These are phyloP conservation scores for Solenodon paradoxus DNA, from an alignment of 2,113 vertebrate species.

Conservation along the genomic window DNA sequence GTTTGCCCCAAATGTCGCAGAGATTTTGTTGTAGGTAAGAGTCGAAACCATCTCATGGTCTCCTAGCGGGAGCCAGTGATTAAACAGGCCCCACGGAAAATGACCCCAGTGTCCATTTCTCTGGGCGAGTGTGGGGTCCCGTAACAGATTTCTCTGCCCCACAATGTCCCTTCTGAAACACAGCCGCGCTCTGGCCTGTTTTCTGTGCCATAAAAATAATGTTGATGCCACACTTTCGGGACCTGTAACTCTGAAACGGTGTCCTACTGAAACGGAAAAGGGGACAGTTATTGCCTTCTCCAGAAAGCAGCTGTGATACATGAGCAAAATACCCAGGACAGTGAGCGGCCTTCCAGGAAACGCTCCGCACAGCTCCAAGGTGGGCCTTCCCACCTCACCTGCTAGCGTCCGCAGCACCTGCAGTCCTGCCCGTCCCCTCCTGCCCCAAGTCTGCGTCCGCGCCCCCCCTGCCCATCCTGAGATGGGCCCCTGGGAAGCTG, in stretches of 20 bases:
- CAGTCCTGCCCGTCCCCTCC: too few species aligned
- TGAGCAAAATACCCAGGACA: neutral
- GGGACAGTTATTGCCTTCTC: neutral
- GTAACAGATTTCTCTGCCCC: too few species aligned
- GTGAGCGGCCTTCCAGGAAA: too few species aligned
- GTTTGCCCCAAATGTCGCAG: neutral
- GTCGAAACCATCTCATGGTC: neutral
- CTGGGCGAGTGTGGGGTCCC: too few species aligned
- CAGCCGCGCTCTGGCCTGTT: too few species aligned
- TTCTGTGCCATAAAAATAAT: neutral
- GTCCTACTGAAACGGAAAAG: too few species aligned
- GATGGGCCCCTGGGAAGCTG: neutral
- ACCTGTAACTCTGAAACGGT: neutral
- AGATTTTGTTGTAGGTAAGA: neutral
- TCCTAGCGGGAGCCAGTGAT: neutral
- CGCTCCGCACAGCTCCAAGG: too few species aligned
- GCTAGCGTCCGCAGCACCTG: too few species aligned
- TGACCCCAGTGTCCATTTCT: neutral
- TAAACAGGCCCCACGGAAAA: neutral
- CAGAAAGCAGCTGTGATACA: neutral
- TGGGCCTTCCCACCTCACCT: too few species aligned
- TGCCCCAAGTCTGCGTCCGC: rapidly evolving
- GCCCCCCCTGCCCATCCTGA: too few species aligned
- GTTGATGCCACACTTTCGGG: neutral
- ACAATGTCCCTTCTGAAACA: too few species aligned